These are phyloP conservation scores for Crematogaster levior DNA, from an alignment of 2,888 invertebrate genomes.

Conservation along the genomic window DNA sequence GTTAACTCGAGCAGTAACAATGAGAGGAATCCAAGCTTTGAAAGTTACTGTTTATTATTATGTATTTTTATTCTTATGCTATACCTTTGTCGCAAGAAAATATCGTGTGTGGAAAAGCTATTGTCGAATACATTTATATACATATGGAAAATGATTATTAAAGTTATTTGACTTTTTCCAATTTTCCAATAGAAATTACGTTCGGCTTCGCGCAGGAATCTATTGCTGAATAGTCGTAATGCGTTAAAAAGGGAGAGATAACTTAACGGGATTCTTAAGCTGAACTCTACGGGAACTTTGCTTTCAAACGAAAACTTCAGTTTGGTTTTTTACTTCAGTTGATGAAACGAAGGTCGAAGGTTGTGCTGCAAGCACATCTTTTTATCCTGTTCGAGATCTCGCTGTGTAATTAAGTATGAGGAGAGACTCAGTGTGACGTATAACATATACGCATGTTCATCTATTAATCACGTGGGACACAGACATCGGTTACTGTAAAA, in stretches of 20 bases:
- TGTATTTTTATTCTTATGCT: not conserved
- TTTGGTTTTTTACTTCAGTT: not conserved
- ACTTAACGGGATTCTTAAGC: not conserved
- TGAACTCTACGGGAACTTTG: not conserved
- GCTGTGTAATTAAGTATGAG: constrained; percentile 1
- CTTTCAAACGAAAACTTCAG: not conserved
- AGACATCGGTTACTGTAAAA: not conserved
- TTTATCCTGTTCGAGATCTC: not conserved
- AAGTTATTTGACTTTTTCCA: not conserved
- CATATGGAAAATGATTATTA: not conserved
- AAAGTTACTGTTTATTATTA: too few species aligned
- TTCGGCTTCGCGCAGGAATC: not conserved
- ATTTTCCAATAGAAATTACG: constrained; percentile 6
- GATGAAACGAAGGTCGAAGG: not conserved
- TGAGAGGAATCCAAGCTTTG: not conserved
- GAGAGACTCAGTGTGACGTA: not conserved
- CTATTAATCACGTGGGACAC: not conserved
- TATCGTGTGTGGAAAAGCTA: not conserved
- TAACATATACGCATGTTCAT: not conserved
- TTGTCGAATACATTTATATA: not conserved
- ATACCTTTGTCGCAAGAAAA: not conserved
- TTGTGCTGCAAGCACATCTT: not conserved
- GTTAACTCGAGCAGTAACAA: not conserved
- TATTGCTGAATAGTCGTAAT: not conserved
- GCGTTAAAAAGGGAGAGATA: not conserved